phyloP scores from a whole-genome alignment of 2,888 invertebrate genomes.

The Parascotia fuliginaria region DNA sequence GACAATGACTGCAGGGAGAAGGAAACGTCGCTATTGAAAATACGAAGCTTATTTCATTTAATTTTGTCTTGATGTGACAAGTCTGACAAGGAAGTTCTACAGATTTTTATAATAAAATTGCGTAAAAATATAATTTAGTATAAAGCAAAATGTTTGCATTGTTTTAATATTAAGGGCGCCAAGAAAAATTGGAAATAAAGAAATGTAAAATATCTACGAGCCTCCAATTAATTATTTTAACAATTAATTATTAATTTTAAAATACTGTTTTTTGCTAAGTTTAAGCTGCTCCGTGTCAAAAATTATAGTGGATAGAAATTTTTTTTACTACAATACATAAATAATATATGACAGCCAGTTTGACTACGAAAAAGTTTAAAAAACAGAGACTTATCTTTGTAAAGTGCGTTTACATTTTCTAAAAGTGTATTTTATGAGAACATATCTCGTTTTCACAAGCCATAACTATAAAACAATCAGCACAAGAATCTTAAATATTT shows the following conservation, averaged over 20 bases:
- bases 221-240: no score
- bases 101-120: slow-evolving; percentile 45
- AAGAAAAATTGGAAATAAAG: no score
- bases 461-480: slow-evolving; percentile 38
- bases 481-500: slow-evolving; percentile 30
- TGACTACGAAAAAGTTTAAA: no score
- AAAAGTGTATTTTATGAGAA: slow-evolving; percentile 26
- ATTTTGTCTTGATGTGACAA: slow-evolving; percentile 56
- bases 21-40: slow-evolving; percentile 70
- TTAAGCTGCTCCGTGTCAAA: no score
- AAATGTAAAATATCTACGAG: no score
- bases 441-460: slow-evolving; percentile 20
- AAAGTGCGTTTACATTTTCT: slow-evolving; percentile 4
- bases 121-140: slow-evolving; percentile 18
- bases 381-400: background rate
- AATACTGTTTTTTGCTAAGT: no score
- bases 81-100: slow-evolving; percentile 46
- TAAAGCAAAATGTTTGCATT: slow-evolving; percentile 21
- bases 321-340: no score
- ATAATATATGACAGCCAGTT: no score
- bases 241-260: no score
- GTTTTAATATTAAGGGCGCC: slow-evolving; percentile 12
- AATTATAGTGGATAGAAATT: no score
- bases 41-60: slow-evolving; percentile 71
- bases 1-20: slow-evolving; percentile 71